Percentiles rank a stretch among this genome's conserved stretches.
phyloP scores from a whole-genome alignment of 2,113 vertebrate genomes.

The Lota lota region DNA sequence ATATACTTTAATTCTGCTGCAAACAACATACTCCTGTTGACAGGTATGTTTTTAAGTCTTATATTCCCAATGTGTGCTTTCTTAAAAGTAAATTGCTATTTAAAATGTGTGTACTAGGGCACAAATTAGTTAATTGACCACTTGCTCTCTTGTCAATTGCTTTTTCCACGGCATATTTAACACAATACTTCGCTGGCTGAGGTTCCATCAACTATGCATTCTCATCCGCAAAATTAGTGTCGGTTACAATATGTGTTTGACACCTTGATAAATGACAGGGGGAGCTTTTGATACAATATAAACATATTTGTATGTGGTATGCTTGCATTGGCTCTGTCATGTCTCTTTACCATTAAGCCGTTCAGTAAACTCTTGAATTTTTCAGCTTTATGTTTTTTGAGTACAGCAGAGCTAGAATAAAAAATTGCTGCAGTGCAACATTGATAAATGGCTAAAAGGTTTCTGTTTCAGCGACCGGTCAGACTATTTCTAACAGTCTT shows the following conservation, averaged over 20 bases:
- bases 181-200: constrained; percentile 27
- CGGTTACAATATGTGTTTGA: constrained; percentile 27
- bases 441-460: no score
- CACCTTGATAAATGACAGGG: constrained; percentile 25
- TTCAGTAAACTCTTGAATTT: no score
- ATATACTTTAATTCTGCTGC: constrained; percentile 32
- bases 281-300: constrained; percentile 43
- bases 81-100: constrained; percentile 41
- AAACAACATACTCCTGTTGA: constrained; percentile 17
- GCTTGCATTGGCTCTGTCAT: constrained; percentile 4
- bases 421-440: no score
- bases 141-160: constrained; percentile 8
- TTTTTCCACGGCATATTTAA: constrained; percentile 36
- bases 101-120: constrained; percentile 30
- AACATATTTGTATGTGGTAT: constrained; percentile 20
- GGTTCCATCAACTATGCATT: constrained; percentile 13
- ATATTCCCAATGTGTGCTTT: constrained; percentile 32
- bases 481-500: no score
- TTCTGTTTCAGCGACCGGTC: no score
- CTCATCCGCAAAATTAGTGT: constrained; percentile 37
- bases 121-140: constrained; percentile 42
- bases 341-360: no score
- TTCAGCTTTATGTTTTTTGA: no score
- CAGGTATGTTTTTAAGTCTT: constrained; percentile 33
- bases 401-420: no score